Conservation (phyloP, 2,888 invertebrate genomes). For the Stenotaenia linearis region DNA sequence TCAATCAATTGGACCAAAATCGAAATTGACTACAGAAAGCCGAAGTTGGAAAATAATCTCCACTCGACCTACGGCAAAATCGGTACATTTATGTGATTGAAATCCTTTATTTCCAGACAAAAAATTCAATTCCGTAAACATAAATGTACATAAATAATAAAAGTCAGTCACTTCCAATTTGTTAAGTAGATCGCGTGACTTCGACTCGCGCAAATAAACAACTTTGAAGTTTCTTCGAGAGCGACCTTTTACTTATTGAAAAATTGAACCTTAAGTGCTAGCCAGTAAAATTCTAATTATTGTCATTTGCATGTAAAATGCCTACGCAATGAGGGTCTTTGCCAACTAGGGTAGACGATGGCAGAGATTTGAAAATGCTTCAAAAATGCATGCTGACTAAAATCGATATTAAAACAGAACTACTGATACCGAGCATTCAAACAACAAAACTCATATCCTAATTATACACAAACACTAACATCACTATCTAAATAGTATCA, state of each 20-base stretch:
- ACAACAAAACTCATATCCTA: background rate
- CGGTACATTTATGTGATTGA: no score
- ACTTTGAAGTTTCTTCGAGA: background rate
- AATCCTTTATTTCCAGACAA: no score
- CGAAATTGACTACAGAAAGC: no score
- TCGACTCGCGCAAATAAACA: background rate
- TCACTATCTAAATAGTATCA: background rate
- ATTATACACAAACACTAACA: background rate
- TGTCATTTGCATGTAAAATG: conserved; percentile 12
- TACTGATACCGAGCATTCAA: background rate
- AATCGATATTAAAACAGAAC: conserved; percentile 10
- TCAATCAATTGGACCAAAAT: no score
- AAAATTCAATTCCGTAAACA: no score
- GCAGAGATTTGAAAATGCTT: conserved; percentile 11
- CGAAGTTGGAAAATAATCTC: no score
- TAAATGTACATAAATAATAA: no score
- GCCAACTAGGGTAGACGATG: conserved; percentile 13
- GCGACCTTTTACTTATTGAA: background rate
- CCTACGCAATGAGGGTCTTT: background rate
- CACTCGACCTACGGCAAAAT: no score
- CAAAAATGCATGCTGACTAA: background rate
- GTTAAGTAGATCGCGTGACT: no score
- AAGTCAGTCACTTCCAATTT: no score
- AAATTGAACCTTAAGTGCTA: background rate
- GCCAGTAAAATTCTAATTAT: conserved; percentile 19